phyloP scores from a whole-genome alignment of 2,113 vertebrate genomes.

The Dissostichus mawsoni region DNA sequence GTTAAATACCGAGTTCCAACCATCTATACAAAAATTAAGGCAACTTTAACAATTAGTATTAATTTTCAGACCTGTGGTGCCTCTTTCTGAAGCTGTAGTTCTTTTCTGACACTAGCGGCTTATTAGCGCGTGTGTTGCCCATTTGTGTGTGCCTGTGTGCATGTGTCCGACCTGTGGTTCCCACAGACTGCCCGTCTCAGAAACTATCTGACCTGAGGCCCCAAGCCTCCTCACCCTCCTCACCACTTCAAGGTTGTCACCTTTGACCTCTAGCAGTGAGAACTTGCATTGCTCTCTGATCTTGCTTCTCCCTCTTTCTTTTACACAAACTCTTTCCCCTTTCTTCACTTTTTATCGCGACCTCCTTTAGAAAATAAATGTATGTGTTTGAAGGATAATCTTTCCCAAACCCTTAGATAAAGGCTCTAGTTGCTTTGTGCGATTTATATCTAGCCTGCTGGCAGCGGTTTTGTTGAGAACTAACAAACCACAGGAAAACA shows the following conservation, averaged over 20 bases:
- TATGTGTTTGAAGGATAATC: constrained; percentile 5
- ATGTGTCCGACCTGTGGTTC: constrained; percentile 28
- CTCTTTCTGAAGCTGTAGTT: background rate
- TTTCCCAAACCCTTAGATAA: constrained; percentile 26
- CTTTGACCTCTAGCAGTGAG: constrained; percentile 70
- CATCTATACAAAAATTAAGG: no score
- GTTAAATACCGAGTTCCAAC: background rate
- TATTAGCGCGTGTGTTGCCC: background rate
- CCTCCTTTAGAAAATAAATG: background rate
- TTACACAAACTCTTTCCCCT: constrained; percentile 10
- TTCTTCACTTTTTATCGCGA: background rate
- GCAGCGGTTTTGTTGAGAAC: constrained; percentile 23
- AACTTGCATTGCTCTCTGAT: constrained; percentile 66
- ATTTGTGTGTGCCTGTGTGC: background rate
- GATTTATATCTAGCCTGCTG: constrained; percentile 34
- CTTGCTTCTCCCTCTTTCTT: constrained; percentile 31
- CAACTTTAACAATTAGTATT: no score
- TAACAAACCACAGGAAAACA: constrained; percentile 33
- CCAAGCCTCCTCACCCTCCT: constrained; percentile 28
- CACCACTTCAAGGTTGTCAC: constrained; percentile 68
- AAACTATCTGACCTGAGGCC: constrained; percentile 52
- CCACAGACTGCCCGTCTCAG: constrained; percentile 46
- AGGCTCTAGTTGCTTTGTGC: constrained; percentile 25
- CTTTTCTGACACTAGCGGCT: constrained; percentile 3
- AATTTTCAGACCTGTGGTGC: background rate